A percentile compares a stretch with the other conserved stretches of the same genome.
These are phyloP conservation scores for Ceraclea dissimilis DNA, from an alignment of 2,888 invertebrate genomes.

Conservation along the genomic window DNA sequence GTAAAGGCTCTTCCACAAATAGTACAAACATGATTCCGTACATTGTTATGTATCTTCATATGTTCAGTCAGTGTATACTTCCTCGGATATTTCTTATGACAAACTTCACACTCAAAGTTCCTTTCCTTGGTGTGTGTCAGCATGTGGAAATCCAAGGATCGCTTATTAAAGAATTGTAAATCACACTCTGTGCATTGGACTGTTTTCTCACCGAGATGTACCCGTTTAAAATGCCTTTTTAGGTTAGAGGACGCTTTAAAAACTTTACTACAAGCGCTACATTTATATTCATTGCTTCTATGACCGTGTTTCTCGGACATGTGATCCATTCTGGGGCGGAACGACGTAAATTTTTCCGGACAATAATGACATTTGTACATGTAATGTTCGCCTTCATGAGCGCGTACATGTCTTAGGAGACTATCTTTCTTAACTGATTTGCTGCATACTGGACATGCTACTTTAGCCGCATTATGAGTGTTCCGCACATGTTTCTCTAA, in stretches of 20 bases:
- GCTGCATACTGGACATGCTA: constrained; percentile 10
- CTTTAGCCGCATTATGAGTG: constrained; percentile 1
- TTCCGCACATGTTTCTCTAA: constrained; percentile 12
- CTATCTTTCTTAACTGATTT: constrained; percentile 11
- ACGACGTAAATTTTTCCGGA: constrained; percentile 36
- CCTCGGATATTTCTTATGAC: constrained; percentile 44
- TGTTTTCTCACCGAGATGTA: background rate
- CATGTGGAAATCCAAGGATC: constrained; percentile 50
- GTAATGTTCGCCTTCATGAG: constrained; percentile 15
- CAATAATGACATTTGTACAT: constrained; percentile 36
- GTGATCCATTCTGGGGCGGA: constrained; percentile 40
- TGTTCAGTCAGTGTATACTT: constrained; percentile 43
- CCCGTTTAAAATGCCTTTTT: constrained; percentile 3
- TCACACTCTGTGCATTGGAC: constrained; percentile 32
- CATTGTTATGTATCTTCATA: constrained; percentile 43
- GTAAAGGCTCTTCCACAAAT: constrained; percentile 16
- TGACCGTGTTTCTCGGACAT: constrained; percentile 31
- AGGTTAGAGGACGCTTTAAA: background rate
- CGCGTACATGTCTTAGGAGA: constrained; percentile 4
- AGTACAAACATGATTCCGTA: constrained; percentile 7
- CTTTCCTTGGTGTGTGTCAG: constrained; percentile 48
- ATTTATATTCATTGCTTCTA: constrained; percentile 20
- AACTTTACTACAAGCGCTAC: constrained; percentile 19
- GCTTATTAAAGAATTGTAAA: constrained; percentile 45
- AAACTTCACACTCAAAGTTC: constrained; percentile 45